Evolutionary conservation across 2,113 vertebrate species (phyloP), one percentile per base, ranked within the genome.

Genomic region (Halcyon senegalensis): DNA sequence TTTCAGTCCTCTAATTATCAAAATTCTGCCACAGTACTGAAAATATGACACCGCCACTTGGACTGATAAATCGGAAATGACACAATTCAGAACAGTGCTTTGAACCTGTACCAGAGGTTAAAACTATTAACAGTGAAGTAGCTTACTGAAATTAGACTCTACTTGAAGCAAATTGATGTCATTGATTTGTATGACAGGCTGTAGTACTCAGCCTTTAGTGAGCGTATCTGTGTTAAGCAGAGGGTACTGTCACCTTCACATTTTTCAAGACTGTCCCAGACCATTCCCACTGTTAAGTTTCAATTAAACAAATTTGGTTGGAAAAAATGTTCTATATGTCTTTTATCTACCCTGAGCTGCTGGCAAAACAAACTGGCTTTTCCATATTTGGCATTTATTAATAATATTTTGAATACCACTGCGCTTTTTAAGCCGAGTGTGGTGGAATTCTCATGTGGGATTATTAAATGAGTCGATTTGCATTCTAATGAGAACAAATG

Each of bases 401-500:
- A 98, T 98, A 97, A 98, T 98, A 98, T 98, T 98, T 98, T 98
- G 98, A 98, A 98, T 98, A 98, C 98, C 97, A 98, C 97, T 98
- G 98, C 31, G 87, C 97, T 97, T 98, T 98, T 98, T 98, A 98
- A 98, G 96, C 97, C 97, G 97, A 98, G 97, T 98, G 98, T 98
- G 97, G 97, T 98, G 89, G 96, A 98, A 98, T 97, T 98, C 98
- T 98, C 98, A 98, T 97, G 98, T 98, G 98, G 98, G 98, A 98
- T 98, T 99, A 98, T 98, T 98, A 98, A 98, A 98, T 98, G 96
- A 98, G 98, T 98, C 90, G 95, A 98, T 99, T 99, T 99, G 98
- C 98, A 99, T 99, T 98, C 98, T 98, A 99, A 99, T 98, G 98
- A 99, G 98, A 98, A 98, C 98, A 98, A 98, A 98, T 99, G 98